phyloP scores from a whole-genome alignment of 2,797 vertebrate species.

The Notoglanidium macrostoma region DNA sequence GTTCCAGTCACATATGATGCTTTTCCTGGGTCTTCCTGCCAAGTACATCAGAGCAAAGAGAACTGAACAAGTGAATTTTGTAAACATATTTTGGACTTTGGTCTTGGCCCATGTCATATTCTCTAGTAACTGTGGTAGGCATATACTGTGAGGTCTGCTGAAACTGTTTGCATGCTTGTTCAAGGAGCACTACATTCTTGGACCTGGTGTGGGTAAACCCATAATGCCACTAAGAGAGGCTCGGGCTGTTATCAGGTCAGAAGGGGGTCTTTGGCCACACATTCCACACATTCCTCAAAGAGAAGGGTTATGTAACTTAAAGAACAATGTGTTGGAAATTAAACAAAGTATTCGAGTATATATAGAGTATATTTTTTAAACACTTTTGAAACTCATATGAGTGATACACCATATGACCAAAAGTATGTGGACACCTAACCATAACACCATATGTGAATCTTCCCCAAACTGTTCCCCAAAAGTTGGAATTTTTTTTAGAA shows the following conservation, averaged over 20 bases:
- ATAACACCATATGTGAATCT: neutral
- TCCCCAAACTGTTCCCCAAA: neutral
- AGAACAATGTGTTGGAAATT: neutral
- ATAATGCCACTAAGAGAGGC: conserved; percentile 33
- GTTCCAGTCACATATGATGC: neutral
- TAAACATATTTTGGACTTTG: neutral
- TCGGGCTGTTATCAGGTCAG: conserved; percentile 19
- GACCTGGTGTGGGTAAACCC: conserved; percentile 34
- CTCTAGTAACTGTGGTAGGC: neutral
- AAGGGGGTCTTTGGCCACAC: conserved; percentile 59
- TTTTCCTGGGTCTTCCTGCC: neutral
- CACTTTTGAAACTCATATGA: neutral
- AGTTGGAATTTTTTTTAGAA: too few species aligned
- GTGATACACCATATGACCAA: neutral
- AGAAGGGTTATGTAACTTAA: conserved; percentile 48
- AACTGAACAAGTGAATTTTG: neutral
- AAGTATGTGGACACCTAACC: neutral
- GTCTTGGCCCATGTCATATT: neutral
- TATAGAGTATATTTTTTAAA: neutral
- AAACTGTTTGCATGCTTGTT: neutral
- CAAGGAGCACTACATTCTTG: conserved; percentile 37
- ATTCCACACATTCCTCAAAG: conserved; percentile 72
- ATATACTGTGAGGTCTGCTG: neutral
- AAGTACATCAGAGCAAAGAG: neutral
- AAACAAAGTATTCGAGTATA: neutral